phyloP scores from a whole-genome alignment of 2,888 invertebrate genomes.

The Drosophila atripex region DNA sequence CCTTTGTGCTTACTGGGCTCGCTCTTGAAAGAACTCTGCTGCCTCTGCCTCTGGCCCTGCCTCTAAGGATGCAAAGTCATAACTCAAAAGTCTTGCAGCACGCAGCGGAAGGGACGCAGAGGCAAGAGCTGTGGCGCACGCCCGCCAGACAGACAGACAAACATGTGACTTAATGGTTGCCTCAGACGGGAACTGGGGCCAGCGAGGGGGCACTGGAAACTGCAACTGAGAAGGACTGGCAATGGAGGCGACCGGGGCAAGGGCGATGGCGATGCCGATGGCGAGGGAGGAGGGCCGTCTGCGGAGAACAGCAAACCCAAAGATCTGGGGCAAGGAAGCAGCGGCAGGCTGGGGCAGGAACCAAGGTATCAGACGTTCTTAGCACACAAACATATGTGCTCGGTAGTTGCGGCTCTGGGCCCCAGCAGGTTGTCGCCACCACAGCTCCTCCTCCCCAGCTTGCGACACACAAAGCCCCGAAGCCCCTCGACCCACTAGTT shows the following conservation, averaged over 20 bases:
- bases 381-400: conserved; percentile 67
- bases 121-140: conserved; percentile 17
- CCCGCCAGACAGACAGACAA: conserved; percentile 49
- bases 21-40: conserved; percentile 31
- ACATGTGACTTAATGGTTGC: conserved; percentile 80
- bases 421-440: conserved; percentile 74
- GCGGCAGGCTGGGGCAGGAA: conserved; percentile 10
- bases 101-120: not conserved
- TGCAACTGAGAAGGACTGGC: conserved; percentile 2
- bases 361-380: conserved; percentile 71
- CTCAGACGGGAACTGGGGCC: conserved; percentile 40
- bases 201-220: conserved; percentile 11
- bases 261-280: too few relatives aligned
- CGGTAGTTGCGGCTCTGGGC: conserved; percentile 33
- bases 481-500: conserved; percentile 8
- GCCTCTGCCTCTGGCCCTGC: not conserved
- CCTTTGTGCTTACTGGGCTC: not conserved
- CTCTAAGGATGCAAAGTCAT: conserved; percentile 62
- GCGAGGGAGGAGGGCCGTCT: conserved; percentile 24
- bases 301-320: conserved; percentile 34
- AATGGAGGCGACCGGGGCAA: not conserved
- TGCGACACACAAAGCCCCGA: not conserved
- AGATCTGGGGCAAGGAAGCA: conserved; percentile 10
- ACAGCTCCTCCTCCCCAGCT: conserved; percentile 1
- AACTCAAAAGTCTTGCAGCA: conserved; percentile 70